Base-by-base conservation (phyloP, 64 coral and sea anemone genomes). In the Trachythela sp. region DNA sequence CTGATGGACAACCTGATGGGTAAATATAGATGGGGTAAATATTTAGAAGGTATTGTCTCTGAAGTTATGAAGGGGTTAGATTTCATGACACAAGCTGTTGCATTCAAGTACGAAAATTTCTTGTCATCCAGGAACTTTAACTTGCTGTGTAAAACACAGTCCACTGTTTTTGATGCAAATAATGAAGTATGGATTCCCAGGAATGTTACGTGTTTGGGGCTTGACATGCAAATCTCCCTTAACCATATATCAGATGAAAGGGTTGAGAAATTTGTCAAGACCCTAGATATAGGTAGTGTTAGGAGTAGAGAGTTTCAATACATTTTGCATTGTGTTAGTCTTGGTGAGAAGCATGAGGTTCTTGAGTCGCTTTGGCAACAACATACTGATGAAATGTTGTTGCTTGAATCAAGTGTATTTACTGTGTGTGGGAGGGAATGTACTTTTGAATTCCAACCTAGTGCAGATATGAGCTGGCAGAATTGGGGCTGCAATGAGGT, bases 71-170 rank as follows among this genome's bases (percentile, higher is more conserved):
- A 45, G 29, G 80, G 32, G 2, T 84, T 59, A 0, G 54, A 59
- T 37, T 48, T 76, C 35, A 52, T 90, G 54, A 90, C 51, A n/a
- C 77, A 84, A 85, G 89, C 89, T 14, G 32, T 90, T 24, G 49
- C 45, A 24, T 40, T 85, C 6, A 90, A 90, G 48, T 90, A 90
- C 35, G 41, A 87, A 17, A 86, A 27, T 34, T 87, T 87, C 32
- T 38, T 87, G 26, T 87, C 50, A 58, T 8, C 48, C 30, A 18
- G 50, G 49, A 87, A 87, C 22, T 87, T 36, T 38, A 52, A 54
- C 48, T 33, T 87, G 8, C 15, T 80, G 15, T 80, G 75, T 35
- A 80, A 80, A 36, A 80, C 75, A 30, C 75, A 80, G 33, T 80
- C 75, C 1, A 17, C 75, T 80, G 26, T 34, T 13, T 80, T 80